Base-by-base conservation (phyloP, 2,888 invertebrate genomes). In the Osmoderma eremita region DNA sequence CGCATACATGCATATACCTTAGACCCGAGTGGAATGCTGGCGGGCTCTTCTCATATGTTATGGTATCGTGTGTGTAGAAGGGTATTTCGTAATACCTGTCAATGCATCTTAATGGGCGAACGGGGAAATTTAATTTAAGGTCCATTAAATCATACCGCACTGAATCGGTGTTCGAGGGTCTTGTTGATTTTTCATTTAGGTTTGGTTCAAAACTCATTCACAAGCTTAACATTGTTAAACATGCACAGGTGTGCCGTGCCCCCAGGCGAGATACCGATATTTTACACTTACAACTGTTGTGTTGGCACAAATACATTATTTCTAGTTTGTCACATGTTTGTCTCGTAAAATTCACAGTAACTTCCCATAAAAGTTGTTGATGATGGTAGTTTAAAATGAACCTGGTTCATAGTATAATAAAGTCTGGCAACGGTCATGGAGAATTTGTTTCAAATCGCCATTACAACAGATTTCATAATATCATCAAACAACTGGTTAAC, bases 81-180 rank as follows among this genome's bases (percentile, higher is more conserved):
- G 41, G 39, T 12, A 61, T 61, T 61, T 45, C 42, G 45, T 53
- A 64, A 64, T 64, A 51, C 30, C 41, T 64, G 64, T 45, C 64
- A 41, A 41, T 64, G 53, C 64, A 49, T 45, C 53, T 41, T 64
- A 64, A 64, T 64, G 22, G 45, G 39, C 41, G 42, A 45, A 42
- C 39, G 17, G 30, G 42, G 42, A 64, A 64, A 53, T 64, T 53
- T 62, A 62, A 62, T 62, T 62, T 64, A 64, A 41, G 41, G 41
- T 45, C 53, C 41, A 30, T 64, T 51, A 63, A 64, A 64, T 64
- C 53, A 64, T 63, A 41, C 50, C 15, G 36, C 36, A 18, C n/a
- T 50, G 15, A 15, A 49, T 45, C 17, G 39, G 51, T 24, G 15
- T 53, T 39, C 18, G 39, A 22, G 24, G 15, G 13, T 53, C 53